These are phyloP conservation scores for Drosophila cognata DNA, from an alignment of 2,888 invertebrate genomes.

Conservation along the genomic window DNA sequence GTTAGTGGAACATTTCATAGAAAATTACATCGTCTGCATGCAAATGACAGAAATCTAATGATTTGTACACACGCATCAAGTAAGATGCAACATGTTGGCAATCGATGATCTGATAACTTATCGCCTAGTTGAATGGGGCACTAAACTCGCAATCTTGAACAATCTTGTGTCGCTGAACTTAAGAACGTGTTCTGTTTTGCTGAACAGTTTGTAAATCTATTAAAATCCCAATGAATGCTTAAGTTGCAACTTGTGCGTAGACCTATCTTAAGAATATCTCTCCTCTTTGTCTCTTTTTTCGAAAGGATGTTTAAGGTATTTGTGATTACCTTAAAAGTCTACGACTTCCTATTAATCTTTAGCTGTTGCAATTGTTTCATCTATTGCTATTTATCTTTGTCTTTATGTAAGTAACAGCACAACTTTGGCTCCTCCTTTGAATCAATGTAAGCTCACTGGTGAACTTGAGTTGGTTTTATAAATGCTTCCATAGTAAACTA, in stretches of 20 bases:
- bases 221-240: background rate
- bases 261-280: background rate
- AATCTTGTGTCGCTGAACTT: constrained; percentile 14
- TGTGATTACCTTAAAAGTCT: background rate
- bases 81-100: constrained; percentile 46
- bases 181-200: constrained; percentile 4
- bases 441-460: background rate
- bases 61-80: constrained; percentile 34
- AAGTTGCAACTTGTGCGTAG: background rate
- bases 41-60: constrained; percentile 50
- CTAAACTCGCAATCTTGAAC: constrained; percentile 26
- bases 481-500: background rate
- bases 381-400: background rate
- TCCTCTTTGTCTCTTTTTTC: background rate
- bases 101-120: constrained; percentile 20
- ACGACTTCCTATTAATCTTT: background rate
- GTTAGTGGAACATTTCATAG: constrained; percentile 46
- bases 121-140: constrained; percentile 15
- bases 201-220: constrained; percentile 3
- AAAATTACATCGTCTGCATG: constrained; percentile 55
- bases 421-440: background rate
- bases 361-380: background rate
- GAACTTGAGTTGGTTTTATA: constrained; percentile 1
- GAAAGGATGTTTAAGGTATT: background rate
- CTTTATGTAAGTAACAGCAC: background rate